phyloP scores from a whole-genome alignment of 2,797 vertebrate genomes.

The Melanotaenia parkinsoni region DNA sequence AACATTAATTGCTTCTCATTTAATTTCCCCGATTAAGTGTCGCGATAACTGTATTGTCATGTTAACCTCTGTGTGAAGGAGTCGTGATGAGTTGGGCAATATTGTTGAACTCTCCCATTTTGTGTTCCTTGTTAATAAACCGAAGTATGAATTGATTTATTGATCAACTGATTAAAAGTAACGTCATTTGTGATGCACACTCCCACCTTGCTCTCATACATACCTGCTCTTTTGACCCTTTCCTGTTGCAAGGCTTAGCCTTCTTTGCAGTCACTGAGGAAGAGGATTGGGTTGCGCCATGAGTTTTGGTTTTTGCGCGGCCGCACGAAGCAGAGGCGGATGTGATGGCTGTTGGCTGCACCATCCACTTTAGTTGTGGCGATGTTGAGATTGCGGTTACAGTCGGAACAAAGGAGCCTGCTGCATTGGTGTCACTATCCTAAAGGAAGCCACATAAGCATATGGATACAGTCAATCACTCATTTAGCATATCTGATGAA shows the following conservation, averaged over 20 bases:
- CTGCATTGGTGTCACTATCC: conserved; percentile 83
- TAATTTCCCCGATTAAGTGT: conserved; percentile 16
- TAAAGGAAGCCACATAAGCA: conserved; percentile 59
- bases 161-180: background rate
- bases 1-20: background rate
- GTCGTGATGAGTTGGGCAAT: background rate
- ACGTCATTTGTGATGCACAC: background rate
- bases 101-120: background rate
- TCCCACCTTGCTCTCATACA: background rate
- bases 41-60: conserved; percentile 46
- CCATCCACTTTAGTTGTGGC: conserved; percentile 89
- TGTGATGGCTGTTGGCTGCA: conserved; percentile 87
- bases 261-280: conserved; percentile 68
- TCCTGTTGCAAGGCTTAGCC: conserved; percentile 83
- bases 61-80: conserved; percentile 6
- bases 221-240: conserved; percentile 90
- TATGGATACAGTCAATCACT: conserved; percentile 29
- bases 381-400: conserved; percentile 89
- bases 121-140: background rate
- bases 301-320: conserved; percentile 81
- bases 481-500: conserved; percentile 37
- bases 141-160: background rate
- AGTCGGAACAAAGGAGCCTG: conserved; percentile 89
- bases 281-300: conserved; percentile 73
- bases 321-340: conserved; percentile 83